Percentiles rank a stretch among this genome's conserved stretches.
Evolutionary conservation across 2,888 invertebrate genomes (phyloP).

Genomic region (Harpalus rufipes): DNA sequence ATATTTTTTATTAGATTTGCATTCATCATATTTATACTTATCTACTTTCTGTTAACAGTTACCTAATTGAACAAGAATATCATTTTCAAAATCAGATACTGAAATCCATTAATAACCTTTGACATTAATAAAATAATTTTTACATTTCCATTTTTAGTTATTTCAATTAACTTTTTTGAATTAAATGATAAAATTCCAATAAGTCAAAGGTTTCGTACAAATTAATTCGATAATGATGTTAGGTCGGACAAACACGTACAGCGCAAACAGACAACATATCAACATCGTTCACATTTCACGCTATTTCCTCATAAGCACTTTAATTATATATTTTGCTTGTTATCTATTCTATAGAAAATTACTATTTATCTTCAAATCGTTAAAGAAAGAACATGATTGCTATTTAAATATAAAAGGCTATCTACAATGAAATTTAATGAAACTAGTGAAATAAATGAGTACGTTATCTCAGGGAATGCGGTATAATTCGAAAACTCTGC

Average conservation of each 20-base stretch:
- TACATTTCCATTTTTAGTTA: background rate
- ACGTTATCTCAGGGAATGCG: too few relatives aligned
- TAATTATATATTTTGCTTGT: slow-evolving; percentile 10
- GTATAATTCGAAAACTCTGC: too few relatives aligned
- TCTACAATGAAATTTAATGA: background rate
- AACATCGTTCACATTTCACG: slow-evolving; percentile 39
- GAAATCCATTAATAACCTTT: background rate
- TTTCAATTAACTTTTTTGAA: background rate
- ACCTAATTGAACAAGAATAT: background rate
- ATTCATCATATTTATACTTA: too few relatives aligned
- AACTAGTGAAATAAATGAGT: background rate
- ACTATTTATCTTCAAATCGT: slow-evolving; percentile 7
- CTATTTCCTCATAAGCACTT: slow-evolving; percentile 46
- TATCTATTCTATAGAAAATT: background rate
- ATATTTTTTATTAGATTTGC: too few relatives aligned
- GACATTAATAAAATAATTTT: slow-evolving; percentile 3
- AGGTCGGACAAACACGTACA: slow-evolving; percentile 32
- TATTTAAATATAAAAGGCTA: background rate
- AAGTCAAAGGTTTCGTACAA: background rate
- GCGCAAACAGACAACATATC: slow-evolving; percentile 14
- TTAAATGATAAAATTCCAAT: background rate
- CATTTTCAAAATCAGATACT: background rate
- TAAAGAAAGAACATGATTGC: background rate
- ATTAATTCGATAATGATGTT: slow-evolving; percentile 23
- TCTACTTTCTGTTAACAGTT: background rate